phyloP scores from a whole-genome alignment of 2,113 vertebrate genomes.

The Phalacrocorax pelagicus region DNA sequence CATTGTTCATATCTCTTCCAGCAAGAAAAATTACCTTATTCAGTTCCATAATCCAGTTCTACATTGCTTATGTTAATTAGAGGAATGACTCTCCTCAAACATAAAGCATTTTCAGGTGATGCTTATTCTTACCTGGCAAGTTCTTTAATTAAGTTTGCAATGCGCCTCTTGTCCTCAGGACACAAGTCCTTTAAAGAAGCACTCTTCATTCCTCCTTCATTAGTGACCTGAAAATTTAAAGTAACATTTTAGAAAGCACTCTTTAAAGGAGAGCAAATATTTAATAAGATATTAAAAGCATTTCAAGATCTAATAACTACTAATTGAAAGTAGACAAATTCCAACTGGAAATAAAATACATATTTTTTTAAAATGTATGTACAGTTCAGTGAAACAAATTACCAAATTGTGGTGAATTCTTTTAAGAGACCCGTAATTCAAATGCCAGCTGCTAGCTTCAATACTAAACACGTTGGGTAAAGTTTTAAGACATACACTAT shows the following conservation, averaged over 20 bases:
- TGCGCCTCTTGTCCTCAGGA: conserved; percentile 94
- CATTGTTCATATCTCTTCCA: not conserved
- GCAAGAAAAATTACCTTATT: not conserved
- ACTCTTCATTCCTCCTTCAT: conserved; percentile 72
- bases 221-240: conserved; percentile 75
- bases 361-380: not conserved
- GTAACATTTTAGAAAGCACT: conserved; percentile 34
- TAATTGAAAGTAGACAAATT: conserved; percentile 10
- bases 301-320: conserved; percentile 21
- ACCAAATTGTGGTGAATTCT: not conserved
- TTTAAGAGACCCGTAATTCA: not conserved
- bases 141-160: conserved; percentile 96
- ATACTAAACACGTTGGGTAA: not conserved
- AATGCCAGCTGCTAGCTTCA: not conserved
- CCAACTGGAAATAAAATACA: not conserved
- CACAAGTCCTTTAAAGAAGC: conserved; percentile 93
- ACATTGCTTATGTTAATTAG: conserved; percentile 13
- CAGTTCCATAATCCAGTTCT: not conserved
- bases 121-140: conserved; percentile 86
- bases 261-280: conserved; percentile 38
- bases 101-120: conserved; percentile 45
- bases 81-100: not conserved
- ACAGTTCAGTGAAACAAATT: not conserved
- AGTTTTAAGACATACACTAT: not conserved
- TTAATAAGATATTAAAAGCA: conserved; percentile 33